Conservation (phyloP, 1,140 invertebrate species). For the Drosophila micromelanica region DNA sequence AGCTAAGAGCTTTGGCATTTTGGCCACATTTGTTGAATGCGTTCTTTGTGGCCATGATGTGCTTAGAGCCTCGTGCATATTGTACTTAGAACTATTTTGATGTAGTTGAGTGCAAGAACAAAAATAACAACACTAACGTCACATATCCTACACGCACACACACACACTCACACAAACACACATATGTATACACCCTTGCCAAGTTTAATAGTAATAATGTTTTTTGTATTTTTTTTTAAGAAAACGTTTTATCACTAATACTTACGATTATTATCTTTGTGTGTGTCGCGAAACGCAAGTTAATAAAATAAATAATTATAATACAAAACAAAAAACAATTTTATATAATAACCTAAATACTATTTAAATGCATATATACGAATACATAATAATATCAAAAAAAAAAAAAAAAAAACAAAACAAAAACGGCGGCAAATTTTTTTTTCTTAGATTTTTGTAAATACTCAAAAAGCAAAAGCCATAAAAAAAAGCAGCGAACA, state of each 20-base stretch:
- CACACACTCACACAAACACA: slow-evolving; percentile 5
- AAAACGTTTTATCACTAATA: slow-evolving; percentile 34
- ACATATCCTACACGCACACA: slow-evolving; percentile 44
- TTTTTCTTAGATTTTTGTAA: slow-evolving; percentile 80
- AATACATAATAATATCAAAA: slow-evolving; percentile 40
- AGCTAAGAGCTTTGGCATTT: slow-evolving; percentile 5
- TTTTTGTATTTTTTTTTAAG: slow-evolving; percentile 28
- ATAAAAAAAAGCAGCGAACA: slow-evolving; percentile 31
- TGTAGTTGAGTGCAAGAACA: slow-evolving; percentile 20
- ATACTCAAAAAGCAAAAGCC: slow-evolving; percentile 65
- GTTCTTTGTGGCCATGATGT: slow-evolving; percentile 6
- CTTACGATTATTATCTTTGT: slow-evolving; percentile 32
- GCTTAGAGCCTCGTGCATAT: neutral
- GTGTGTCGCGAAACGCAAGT: slow-evolving; percentile 39
- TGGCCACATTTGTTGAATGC: neutral
- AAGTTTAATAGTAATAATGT: slow-evolving; percentile 31
- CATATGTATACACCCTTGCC: slow-evolving; percentile 25
- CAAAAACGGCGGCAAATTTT: slow-evolving; percentile 52
- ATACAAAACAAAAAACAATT: slow-evolving; percentile 17
- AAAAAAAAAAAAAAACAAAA: slow-evolving; percentile 2
- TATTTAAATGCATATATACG: slow-evolving; percentile 49
- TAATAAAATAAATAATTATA: slow-evolving; percentile 20
- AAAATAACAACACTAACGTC: slow-evolving; percentile 16
- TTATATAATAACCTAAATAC: slow-evolving; percentile 31
- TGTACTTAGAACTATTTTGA: slow-evolving; percentile 26